Percentiles rank a stretch among this genome's conserved stretches.
Evolutionary conservation across 1,140 invertebrate species (phyloP).

Genomic region (Parapsyche elsis): DNA sequence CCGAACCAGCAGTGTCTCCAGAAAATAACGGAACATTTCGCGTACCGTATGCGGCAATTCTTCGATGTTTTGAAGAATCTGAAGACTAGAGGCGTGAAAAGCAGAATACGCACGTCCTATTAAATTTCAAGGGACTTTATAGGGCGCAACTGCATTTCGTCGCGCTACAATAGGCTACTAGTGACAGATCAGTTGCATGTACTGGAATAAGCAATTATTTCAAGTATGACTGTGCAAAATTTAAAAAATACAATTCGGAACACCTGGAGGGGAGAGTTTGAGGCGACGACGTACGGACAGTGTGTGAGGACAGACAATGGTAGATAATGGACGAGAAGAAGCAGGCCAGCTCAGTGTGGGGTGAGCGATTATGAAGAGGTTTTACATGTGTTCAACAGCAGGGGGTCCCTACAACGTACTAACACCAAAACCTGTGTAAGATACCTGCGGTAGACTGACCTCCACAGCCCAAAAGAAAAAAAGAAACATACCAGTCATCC

Average conservation of each 20-base stretch:
- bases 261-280: background rate
- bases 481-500: background rate
- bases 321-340: slow-evolving; percentile 22
- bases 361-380: slow-evolving; percentile 36
- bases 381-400: slow-evolving; percentile 32
- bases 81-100: no score
- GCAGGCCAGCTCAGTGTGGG: slow-evolving; percentile 23
- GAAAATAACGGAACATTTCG: no score
- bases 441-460: slow-evolving; percentile 10
- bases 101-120: no score
- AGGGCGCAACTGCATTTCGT: no score
- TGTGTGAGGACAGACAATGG: slow-evolving; percentile 22
- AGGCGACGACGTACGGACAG: slow-evolving; percentile 3
- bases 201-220: background rate
- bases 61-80: no score
- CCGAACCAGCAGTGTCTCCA: no score
- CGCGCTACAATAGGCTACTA: no score
- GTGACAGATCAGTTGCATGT: no score
- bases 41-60: no score
- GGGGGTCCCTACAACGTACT: slow-evolving; percentile 1
- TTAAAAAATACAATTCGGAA: background rate
- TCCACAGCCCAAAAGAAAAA: background rate
- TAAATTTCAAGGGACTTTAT: no score
- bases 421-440: background rate
- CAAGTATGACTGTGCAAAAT: background rate